Evolutionary conservation across 2,888 invertebrate genomes (phyloP).

Genomic region (Arctia plantaginis): DNA sequence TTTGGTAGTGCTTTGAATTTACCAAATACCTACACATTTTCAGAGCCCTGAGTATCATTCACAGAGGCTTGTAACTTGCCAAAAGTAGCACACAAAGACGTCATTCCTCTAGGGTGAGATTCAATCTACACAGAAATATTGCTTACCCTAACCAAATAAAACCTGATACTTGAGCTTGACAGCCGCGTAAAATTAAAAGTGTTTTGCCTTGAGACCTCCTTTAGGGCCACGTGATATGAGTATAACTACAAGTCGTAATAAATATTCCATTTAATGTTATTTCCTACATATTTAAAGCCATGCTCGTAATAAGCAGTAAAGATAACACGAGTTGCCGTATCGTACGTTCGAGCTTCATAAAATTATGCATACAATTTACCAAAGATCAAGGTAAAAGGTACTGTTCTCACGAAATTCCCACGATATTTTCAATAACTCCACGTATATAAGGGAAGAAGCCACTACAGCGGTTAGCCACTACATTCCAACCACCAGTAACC

Average conservation of each 20-base stretch:
- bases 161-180: background rate
- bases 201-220: slow-evolving; percentile 1
- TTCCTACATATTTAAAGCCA: background rate
- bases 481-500: no score
- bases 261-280: background rate
- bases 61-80: background rate
- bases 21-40: background rate
- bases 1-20: background rate
- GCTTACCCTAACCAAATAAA: slow-evolving; percentile 6
- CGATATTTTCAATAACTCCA: no score
- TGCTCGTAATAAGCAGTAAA: background rate
- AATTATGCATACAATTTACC: background rate
- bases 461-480: no score
- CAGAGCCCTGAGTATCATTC: background rate
- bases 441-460: no score
- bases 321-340: background rate
- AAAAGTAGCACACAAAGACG: slow-evolving; percentile 11
- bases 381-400: background rate
- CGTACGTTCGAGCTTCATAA: background rate
- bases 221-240: slow-evolving; percentile 2
- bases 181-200: slow-evolving; percentile 1
- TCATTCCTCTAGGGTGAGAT: background rate
- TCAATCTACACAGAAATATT: slow-evolving; percentile 8
- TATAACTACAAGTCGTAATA: background rate
- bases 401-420: no score